phyloP scores from a whole-genome alignment of 2,113 vertebrate genomes.

The Falcunculus frontatus region DNA sequence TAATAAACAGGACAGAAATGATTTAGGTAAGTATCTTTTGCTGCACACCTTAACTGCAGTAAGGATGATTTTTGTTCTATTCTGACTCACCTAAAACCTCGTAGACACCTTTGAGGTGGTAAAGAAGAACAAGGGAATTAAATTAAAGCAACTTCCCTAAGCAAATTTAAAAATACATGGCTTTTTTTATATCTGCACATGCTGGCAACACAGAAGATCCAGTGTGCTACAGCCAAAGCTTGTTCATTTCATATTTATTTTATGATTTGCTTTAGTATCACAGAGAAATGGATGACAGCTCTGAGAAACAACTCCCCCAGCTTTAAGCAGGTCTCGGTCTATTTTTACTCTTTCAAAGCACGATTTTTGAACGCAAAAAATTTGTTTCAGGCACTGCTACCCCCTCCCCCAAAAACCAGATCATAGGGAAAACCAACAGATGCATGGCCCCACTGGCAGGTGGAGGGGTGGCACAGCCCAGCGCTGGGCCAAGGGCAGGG shows the following conservation, averaged over 20 bases:
- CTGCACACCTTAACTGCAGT: not conserved
- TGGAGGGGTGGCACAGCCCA: fast-evolving
- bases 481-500: fast-evolving
- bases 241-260: not conserved
- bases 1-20: not conserved
- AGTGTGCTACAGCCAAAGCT: not conserved
- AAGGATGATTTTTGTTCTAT: not conserved
- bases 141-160: not conserved
- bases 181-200: fast-evolving
- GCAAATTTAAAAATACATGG: not conserved
- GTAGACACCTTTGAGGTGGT: not conserved
- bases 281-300: not conserved
- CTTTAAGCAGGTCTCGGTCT: not conserved
- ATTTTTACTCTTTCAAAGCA: not conserved
- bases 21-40: not conserved
- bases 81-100: not conserved
- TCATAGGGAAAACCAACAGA: fast-evolving
- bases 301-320: not conserved
- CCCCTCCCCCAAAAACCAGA: not conserved
- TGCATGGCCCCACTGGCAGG: fast-evolving
- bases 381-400: fast-evolving
- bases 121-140: not conserved
- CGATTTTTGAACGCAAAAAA: not conserved
- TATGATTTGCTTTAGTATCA: not conserved
- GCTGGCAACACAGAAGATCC: not conserved